Evolutionary conservation across 2,888 invertebrate genomes (phyloP), one percentile per base, ranked within the genome.

Genomic region (Mantis religiosa): DNA sequence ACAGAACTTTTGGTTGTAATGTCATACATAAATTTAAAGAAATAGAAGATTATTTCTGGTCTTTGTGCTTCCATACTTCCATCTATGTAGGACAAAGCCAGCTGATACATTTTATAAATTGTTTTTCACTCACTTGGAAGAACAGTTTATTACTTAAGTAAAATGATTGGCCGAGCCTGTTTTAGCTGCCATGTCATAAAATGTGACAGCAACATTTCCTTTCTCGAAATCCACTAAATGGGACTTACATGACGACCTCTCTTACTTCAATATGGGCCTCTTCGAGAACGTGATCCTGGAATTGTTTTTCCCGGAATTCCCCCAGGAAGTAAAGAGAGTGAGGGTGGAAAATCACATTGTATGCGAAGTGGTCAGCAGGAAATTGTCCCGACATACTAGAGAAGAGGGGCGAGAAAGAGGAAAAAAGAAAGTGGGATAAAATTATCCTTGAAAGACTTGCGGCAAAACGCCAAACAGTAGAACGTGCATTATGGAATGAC

Each of bases 361-460:
- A 71, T 71, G 54, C 54, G 71, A 85, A 85, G 71, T 86, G 86
- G 86, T 81, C 86, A 86, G 86, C 81, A 81, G 86, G 86, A 86
- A 81, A 86, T 81, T 86, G 86, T 28, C 15, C 81, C 30, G 86
- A 81, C 71, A 86, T 86, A 30, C 41, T 28, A 25, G 8, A 54
- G 28, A 54, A 54, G 54, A 85, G 54, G 28, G 20, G 28, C 20
- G 83, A 28, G 83, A n/a, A 20, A 34, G 14, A 85, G 20, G 28
- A 27, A 41, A 47, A 30, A 47, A 54, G 54, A 71, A 71, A 20
- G 54, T 15, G 54, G 54, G 54, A 71, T 71, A 71, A 71, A 71
- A 71, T 71, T 71, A 71, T 71, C 54, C 25, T 71, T 71, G 25
- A 25, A 71, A 71, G 54, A 20, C 54, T 71, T 20, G 25, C 20